Percentiles rank a stretch among this genome's conserved stretches.
phyloP scores from a whole-genome alignment of 2,797 vertebrate species.

The Kryptopterus vitreolus region DNA sequence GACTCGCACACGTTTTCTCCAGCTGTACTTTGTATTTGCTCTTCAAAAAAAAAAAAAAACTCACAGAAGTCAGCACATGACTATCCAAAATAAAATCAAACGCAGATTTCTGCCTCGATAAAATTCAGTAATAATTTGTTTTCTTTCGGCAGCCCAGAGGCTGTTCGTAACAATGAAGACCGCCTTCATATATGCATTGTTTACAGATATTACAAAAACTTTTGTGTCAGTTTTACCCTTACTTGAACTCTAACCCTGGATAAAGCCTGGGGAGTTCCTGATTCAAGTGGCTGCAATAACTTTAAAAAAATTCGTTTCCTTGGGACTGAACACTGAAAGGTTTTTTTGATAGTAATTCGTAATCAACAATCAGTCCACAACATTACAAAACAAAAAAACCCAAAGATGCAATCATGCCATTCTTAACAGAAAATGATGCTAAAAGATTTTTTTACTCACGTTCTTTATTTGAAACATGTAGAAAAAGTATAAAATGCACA shows the following conservation, averaged over 20 bases:
- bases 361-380: not conserved
- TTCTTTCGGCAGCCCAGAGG: not conserved
- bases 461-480: not conserved
- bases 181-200: not conserved
- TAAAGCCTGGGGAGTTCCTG: not conserved
- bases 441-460: not conserved
- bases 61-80: not conserved
- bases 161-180: not conserved
- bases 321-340: not conserved
- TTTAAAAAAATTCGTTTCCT: not conserved
- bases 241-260: slow-evolving; percentile 9
- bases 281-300: not conserved
- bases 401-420: not conserved
- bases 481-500: not conserved
- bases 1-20: not conserved
- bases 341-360: no score
- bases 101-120: slow-evolving; percentile 13
- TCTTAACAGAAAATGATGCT: not conserved
- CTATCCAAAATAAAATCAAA: not conserved
- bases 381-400: no score
- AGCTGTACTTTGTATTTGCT: slow-evolving; percentile 11
- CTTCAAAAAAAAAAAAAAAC: slow-evolving; percentile 7
- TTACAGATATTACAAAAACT: not conserved
- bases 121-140: not conserved
- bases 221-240: not conserved